These are phyloP conservation scores for Cryptomyrus ogoouensis DNA, from an alignment of 2,113 vertebrate genomes.

Conservation along the genomic window DNA sequence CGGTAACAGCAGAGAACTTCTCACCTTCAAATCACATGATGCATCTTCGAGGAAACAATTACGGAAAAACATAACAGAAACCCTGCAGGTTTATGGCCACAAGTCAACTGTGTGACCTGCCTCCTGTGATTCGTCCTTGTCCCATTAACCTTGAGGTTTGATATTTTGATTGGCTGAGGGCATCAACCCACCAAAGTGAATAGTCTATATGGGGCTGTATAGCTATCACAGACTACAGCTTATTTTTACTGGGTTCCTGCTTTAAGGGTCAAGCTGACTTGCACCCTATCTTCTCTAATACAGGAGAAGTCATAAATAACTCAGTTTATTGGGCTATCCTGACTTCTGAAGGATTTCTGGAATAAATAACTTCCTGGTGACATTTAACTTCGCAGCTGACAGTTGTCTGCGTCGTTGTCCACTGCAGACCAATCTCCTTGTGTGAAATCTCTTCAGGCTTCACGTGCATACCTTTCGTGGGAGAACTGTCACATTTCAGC, in stretches of 20 bases:
- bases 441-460: not conserved
- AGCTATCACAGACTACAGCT: not conserved
- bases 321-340: not conserved
- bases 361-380: not conserved
- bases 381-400: not conserved
- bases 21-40: not conserved
- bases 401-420: not conserved
- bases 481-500: not conserved
- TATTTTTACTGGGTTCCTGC: not conserved
- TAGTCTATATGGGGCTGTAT: not conserved
- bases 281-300: not conserved
- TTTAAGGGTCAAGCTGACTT: not conserved
- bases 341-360: slow-evolving; percentile 1
- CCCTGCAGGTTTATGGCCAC: not conserved
- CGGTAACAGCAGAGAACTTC: not conserved
- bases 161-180: not conserved
- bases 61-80: not conserved
- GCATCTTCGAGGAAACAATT: not conserved
- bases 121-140: not conserved
- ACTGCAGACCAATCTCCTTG: not conserved
- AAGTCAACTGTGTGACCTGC: not conserved
- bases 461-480: not conserved
- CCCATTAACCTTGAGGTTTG: not conserved
- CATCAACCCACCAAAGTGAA: not conserved
- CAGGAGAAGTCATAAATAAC: not conserved